Evolutionary conservation across 2,888 invertebrate species (phyloP).

Genomic region (Crioceris asparagi): DNA sequence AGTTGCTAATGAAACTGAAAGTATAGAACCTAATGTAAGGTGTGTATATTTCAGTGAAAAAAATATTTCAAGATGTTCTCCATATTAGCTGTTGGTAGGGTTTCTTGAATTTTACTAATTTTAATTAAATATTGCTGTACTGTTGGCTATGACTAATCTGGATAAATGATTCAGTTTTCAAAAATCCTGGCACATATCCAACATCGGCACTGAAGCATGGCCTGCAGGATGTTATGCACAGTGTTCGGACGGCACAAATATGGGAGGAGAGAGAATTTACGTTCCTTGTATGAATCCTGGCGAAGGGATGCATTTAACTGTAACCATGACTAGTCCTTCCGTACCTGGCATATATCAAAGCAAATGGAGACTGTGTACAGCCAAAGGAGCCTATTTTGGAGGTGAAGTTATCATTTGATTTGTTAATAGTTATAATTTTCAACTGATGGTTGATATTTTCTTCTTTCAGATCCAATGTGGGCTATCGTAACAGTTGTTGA

Average conservation of each 20-base stretch:
- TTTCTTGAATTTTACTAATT: neutral
- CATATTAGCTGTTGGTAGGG: neutral
- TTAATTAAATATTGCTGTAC: neutral
- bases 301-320: constrained; percentile 61
- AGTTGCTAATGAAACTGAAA: constrained; percentile 67
- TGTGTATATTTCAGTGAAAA: too few species aligned
- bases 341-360: constrained; percentile 67
- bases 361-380: constrained; percentile 82
- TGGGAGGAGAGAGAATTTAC: constrained; percentile 46
- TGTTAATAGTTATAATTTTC: neutral
- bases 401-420: constrained; percentile 44
- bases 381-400: constrained; percentile 84
- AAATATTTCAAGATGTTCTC: constrained; percentile 1
- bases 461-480: constrained; percentile 61
- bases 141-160: neutral
- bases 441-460: neutral
- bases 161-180: constrained; percentile 47
- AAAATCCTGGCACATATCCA: constrained; percentile 82
- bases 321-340: constrained; percentile 72
- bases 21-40: constrained; percentile 56
- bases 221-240: constrained; percentile 67
- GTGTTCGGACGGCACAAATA: constrained; percentile 57
- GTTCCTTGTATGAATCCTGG: constrained; percentile 67
- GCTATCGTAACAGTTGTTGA: constrained; percentile 72
- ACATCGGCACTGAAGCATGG: constrained; percentile 81